Conservation (phyloP, 2,888 invertebrate genomes). For the Nephrotoma flavescens region DNA sequence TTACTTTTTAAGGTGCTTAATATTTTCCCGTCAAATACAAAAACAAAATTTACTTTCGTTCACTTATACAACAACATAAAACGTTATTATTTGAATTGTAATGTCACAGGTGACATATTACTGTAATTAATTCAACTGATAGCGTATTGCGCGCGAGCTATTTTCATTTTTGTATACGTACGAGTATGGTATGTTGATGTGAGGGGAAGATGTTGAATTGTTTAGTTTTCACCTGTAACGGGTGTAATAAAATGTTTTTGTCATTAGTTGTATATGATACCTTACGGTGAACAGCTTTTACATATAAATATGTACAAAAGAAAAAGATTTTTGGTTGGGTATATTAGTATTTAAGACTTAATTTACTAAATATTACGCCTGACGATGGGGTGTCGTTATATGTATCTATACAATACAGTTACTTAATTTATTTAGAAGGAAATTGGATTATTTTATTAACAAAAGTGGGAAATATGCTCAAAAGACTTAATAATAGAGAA, state of each 20-base stretch:
- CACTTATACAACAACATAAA: not conserved
- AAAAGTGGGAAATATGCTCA: no score
- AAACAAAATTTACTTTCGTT: not conserved
- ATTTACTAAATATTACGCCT: no score
- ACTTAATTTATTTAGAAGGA: no score
- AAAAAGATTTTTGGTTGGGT: no score
- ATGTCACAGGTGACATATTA: not conserved
- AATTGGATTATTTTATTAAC: no score
- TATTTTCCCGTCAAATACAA: not conserved
- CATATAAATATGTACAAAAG: not conserved
- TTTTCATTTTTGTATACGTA: not conserved
- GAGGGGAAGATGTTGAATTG: not conserved
- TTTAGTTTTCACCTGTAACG: not conserved
- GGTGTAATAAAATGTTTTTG: not conserved
- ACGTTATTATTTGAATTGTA: not conserved
- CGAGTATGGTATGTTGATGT: not conserved
- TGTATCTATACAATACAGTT: no score
- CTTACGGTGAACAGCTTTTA: not conserved
- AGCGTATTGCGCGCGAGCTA: not conserved
- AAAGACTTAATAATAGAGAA: no score
- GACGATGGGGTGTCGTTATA: no score
- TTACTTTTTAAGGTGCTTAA: not conserved
- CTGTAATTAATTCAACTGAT: not conserved
- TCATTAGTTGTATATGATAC: not conserved
- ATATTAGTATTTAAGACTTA: no score